Conservation (phyloP, 2,797 vertebrate genomes). For the Labeo calbasu region DNA sequence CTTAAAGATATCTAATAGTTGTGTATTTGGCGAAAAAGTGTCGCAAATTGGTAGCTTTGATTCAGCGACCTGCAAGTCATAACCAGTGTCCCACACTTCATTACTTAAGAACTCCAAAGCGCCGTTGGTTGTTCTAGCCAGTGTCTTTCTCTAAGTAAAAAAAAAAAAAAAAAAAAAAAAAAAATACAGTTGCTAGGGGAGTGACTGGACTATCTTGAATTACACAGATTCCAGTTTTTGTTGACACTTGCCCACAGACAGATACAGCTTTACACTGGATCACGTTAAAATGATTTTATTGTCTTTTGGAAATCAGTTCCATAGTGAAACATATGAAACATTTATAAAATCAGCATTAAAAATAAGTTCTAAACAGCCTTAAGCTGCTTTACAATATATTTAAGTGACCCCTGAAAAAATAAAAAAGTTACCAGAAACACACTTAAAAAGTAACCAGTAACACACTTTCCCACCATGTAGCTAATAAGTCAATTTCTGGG, state of each 20-base stretch:
- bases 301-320: background rate
- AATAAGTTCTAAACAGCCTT: background rate
- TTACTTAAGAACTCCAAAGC: background rate
- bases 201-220: background rate
- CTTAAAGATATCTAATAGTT: too few relatives aligned
- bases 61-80: background rate
- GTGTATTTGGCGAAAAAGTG: background rate
- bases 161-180: too few relatives aligned
- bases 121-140: background rate
- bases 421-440: too few relatives aligned
- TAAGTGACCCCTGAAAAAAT: background rate
- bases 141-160: background rate
- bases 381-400: slow-evolving; percentile 12
- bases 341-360: background rate
- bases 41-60: background rate
- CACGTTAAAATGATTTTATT: slow-evolving; percentile 25
- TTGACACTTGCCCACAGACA: background rate
- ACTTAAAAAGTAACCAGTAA: background rate
- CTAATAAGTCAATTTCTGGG: background rate
- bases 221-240: background rate
- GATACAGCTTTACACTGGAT: background rate
- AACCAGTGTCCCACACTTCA: background rate
- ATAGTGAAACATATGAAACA: slow-evolving; percentile 22
- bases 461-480: background rate
- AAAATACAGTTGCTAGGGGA: background rate